Conservation (phyloP, 2,797 vertebrate species). For the Echeneis naucrates region DNA sequence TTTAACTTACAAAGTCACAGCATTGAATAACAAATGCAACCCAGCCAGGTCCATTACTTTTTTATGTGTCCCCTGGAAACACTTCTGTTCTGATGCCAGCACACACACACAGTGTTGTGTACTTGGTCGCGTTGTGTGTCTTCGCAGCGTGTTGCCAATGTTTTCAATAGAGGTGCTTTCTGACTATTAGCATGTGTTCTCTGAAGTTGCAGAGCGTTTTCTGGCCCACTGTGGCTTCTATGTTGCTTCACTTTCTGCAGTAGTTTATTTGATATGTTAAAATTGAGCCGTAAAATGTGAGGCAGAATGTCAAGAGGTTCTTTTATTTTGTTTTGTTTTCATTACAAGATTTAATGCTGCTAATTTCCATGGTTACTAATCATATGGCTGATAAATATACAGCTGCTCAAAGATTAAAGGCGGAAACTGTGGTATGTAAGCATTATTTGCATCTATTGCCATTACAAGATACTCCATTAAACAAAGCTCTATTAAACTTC, state of each 20-base stretch:
- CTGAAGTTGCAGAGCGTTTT: too few relatives aligned
- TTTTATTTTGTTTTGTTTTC: conserved; percentile 23
- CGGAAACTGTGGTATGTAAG: background rate
- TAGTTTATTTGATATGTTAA: conserved; percentile 13
- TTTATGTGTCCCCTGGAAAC: too few relatives aligned
- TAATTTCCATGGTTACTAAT: conserved; percentile 50
- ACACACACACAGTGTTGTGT: too few relatives aligned
- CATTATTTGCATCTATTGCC: background rate
- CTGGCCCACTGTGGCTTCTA: conserved; percentile 21
- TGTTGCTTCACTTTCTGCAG: conserved; percentile 28
- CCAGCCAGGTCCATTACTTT: too few relatives aligned
- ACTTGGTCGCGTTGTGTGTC: too few relatives aligned
- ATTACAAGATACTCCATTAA: conserved; percentile 4
- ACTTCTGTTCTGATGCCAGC: too few relatives aligned
- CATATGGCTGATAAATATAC: conserved; percentile 12
- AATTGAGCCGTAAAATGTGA: conserved; percentile 21
- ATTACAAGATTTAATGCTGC: background rate
- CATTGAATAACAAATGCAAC: too few relatives aligned
- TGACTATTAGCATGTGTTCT: too few relatives aligned
- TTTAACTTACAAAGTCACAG: too few relatives aligned
- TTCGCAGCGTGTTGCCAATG: too few relatives aligned
- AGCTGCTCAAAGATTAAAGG: background rate
- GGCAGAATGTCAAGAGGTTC: background rate
- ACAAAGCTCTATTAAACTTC: conserved; percentile 32
- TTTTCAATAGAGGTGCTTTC: too few relatives aligned